Evolutionary conservation across 2,797 vertebrate genomes (phyloP), one percentile per base, ranked within the genome.

Genomic region (Spinus pinus): DNA sequence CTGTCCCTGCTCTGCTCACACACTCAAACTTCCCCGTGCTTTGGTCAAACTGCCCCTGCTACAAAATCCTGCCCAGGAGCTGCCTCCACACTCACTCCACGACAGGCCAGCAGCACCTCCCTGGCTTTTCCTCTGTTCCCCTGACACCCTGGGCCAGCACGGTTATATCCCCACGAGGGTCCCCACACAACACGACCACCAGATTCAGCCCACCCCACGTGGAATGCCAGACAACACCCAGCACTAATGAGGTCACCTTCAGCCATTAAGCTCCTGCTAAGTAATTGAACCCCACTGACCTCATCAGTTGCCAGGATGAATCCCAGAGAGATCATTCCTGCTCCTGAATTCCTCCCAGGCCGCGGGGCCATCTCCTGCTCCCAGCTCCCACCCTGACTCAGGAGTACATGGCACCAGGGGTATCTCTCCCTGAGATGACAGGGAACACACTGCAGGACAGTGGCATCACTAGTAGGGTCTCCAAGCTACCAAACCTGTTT

Each of bases 101-200:
- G 8, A n/a, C 57, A 33, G 5, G 2, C 2, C 31, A 66, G 46
- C 37, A 77, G 65, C 30, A 19, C 30, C 35, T 22, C 6, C 30
- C 10, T 30, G 14, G 57, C 74, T 70, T 79, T 58, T 90, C 27
- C 61, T 53, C n/a, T n/a, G n/a, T 6, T 44, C 33, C 14, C 46
- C 24, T 6, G 12, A 22, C 58, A 78, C 14, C 6, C 30, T 4
- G 10, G 31, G 19, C 50, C 70, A 66, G 65, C n/a, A 75, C 0
- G 1, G 28, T 22, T 17, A 24, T 10, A 5, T 24, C 70, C 61
- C 53, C 42, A 35, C 0, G 0, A 66, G 6, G 28, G 7, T 46
- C 19, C 22, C 19, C 47, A 65, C n/a, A 18, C 25, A 24, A 31
- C 27, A 56, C 9, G 69, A 64, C 12, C 50, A 49, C 16, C 35